Evolutionary conservation across 2,888 invertebrate genomes (phyloP).

Genomic region (Euzophera pinguis): DNA sequence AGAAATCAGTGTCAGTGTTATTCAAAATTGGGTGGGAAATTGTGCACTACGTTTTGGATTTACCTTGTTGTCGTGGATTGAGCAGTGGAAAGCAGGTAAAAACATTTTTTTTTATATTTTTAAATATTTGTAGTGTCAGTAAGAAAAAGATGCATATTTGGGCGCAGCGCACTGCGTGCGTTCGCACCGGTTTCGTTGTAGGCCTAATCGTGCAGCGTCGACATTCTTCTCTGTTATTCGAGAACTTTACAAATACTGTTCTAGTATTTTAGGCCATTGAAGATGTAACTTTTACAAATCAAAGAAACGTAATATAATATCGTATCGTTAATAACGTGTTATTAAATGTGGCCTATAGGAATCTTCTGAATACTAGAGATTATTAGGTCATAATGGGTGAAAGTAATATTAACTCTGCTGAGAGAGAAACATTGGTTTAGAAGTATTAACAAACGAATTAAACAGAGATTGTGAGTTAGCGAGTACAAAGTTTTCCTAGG

Average conservation of each 20-base stretch:
- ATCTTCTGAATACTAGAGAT: too few relatives aligned
- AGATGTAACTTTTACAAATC: too few relatives aligned
- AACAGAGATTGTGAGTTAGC: too few relatives aligned
- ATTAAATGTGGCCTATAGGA: too few relatives aligned
- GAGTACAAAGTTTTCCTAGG: too few relatives aligned
- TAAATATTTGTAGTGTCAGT: slow-evolving; percentile 19
- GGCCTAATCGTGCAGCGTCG: slow-evolving; percentile 45
- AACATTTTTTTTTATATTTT: slow-evolving; percentile 22
- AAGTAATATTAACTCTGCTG: too few relatives aligned
- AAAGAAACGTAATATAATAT: too few relatives aligned
- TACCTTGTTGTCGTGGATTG: slow-evolving; percentile 51
- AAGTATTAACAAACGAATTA: too few relatives aligned
- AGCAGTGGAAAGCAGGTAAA: slow-evolving; percentile 56
- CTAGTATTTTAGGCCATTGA: too few relatives aligned
- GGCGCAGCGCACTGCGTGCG: slow-evolving; percentile 15
- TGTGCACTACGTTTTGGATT: slow-evolving; percentile 57
- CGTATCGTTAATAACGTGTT: too few relatives aligned
- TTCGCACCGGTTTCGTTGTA: slow-evolving; percentile 20
- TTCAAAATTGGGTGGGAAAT: slow-evolving; percentile 42
- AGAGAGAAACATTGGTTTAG: too few relatives aligned
- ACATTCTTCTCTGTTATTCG: slow-evolving; percentile 19
- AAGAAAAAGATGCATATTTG: slow-evolving; percentile 24
- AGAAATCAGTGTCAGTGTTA: slow-evolving; percentile 26
- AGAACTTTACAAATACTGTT: neutral
- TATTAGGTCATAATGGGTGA: too few relatives aligned